These are phyloP conservation scores for Macrochelys suwanniensis DNA, from an alignment of 2,797 vertebrate species.

Conservation along the genomic window DNA sequence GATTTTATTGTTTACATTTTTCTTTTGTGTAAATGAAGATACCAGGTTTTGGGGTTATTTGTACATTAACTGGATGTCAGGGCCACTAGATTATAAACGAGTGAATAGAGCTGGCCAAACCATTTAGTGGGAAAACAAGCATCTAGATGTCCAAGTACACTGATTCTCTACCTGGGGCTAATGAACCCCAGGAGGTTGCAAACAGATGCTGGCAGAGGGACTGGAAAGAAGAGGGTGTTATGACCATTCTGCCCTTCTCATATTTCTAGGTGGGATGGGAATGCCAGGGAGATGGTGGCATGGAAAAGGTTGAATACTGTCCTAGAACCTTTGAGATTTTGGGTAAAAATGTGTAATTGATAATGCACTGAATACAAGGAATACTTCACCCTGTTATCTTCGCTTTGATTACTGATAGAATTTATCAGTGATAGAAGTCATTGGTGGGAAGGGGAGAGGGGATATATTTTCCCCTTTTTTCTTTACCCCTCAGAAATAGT, in stretches of 20 bases:
- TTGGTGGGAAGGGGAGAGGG: neutral
- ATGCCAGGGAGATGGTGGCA: neutral
- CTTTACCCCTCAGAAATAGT: neutral
- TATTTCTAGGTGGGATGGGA: neutral
- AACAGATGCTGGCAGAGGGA: neutral
- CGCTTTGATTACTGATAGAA: too few relatives aligned
- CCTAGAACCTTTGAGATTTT: neutral
- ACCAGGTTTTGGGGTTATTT: fast-evolving
- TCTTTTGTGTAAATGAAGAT: neutral
- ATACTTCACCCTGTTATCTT: neutral
- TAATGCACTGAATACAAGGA: neutral
- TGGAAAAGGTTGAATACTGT: neutral
- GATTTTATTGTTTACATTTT: neutral
- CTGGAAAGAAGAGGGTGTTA: too few relatives aligned
- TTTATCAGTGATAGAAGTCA: neutral
- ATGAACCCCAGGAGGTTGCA: neutral
- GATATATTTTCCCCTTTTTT: neutral
- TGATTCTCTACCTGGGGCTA: neutral
- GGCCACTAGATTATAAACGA: neutral
- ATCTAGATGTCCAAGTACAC: neutral
- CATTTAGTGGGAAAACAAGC: neutral
- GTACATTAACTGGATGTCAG: fast-evolving
- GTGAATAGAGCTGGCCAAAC: neutral
- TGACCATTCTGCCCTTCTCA: neutral
- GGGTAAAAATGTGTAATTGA: neutral